A percentile compares a stretch with the other conserved stretches of the same genome.
phyloP scores from a whole-genome alignment of 2,797 vertebrate genomes.

The Psittacula echo region DNA sequence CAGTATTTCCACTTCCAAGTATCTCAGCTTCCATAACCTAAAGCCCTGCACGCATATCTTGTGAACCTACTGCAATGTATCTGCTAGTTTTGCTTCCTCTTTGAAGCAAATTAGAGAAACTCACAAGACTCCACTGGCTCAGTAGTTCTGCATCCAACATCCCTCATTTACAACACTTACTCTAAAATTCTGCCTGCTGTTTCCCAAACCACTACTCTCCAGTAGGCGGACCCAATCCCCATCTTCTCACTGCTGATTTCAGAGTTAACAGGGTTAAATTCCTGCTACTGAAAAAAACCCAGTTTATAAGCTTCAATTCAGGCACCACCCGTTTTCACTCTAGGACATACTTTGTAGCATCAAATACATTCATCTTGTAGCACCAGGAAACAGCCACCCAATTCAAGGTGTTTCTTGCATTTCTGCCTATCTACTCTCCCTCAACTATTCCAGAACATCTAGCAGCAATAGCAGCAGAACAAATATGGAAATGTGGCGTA shows the following conservation, averaged over 20 bases:
- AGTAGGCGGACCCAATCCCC: constrained; percentile 10
- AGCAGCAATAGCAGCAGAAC: not conserved
- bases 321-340: not conserved
- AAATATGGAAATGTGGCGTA: not conserved
- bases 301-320: not conserved
- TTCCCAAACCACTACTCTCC: not conserved
- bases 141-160: not conserved
- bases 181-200: accelerated
- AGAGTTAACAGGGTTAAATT: not conserved
- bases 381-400: not conserved
- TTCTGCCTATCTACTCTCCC: not conserved
- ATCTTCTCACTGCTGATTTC: not conserved
- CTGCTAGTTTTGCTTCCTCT: not conserved
- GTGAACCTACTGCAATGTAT: not conserved
- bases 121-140: not conserved
- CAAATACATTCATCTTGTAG: not conserved
- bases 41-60: not conserved
- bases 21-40: not conserved
- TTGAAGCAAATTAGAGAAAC: not conserved
- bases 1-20: not conserved
- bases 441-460: not conserved
- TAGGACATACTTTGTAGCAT: not conserved
- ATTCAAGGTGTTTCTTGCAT: not conserved
- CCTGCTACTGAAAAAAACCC: not conserved
- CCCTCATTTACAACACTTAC: not conserved